Evolutionary conservation across 1,140 invertebrate genomes (phyloP).

Genomic region (Yoshiicerus persimilis): DNA sequence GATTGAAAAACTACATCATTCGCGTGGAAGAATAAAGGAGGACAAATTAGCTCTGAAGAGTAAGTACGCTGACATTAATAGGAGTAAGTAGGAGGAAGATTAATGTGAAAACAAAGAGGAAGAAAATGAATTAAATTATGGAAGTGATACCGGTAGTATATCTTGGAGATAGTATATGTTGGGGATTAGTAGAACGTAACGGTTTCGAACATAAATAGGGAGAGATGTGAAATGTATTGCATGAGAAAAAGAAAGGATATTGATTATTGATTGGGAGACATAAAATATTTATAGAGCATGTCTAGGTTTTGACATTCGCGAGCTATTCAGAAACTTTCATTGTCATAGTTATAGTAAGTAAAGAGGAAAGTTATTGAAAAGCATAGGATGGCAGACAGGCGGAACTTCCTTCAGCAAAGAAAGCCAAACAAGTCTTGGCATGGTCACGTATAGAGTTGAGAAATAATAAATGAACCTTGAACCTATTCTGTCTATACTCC

Average conservation of each 20-base stretch:
- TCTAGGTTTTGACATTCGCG: background rate
- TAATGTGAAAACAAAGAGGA: too few relatives aligned
- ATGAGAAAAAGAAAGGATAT: background rate
- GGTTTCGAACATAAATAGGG: background rate
- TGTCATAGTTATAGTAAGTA: background rate
- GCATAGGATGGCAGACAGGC: background rate
- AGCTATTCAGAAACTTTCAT: background rate
- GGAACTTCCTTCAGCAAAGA: background rate
- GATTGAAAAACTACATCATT: too few relatives aligned
- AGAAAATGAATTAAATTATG: too few relatives aligned
- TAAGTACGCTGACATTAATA: background rate
- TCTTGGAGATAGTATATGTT: too few relatives aligned
- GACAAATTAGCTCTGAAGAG: too few relatives aligned
- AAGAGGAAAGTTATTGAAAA: background rate
- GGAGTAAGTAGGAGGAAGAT: background rate
- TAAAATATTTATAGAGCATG: background rate
- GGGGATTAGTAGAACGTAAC: background rate
- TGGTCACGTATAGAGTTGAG: background rate
- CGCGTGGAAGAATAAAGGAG: too few relatives aligned
- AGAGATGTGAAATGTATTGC: background rate
- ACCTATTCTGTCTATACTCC: background rate
- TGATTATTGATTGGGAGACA: background rate
- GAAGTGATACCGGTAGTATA: too few relatives aligned
- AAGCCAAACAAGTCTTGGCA: background rate
- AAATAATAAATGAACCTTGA: background rate